phyloP scores from a whole-genome alignment of 2,888 invertebrate genomes.

The Callosobruchus maculatus region DNA sequence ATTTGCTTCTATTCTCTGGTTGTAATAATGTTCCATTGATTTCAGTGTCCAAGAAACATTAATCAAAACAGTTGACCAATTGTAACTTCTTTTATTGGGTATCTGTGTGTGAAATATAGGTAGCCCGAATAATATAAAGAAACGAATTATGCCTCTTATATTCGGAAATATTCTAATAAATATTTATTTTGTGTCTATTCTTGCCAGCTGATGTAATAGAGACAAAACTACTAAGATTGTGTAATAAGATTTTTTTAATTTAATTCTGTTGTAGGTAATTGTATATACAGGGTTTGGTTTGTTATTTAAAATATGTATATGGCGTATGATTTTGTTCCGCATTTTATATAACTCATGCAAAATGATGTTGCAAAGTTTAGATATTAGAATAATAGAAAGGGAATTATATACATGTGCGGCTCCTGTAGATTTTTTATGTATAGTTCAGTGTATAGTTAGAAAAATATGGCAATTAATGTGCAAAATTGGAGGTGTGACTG shows the following conservation, averaged over 20 bases:
- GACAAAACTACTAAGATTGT: not conserved
- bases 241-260: not conserved
- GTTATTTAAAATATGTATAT: not conserved
- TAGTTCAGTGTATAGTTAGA: not conserved
- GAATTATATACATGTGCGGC: not conserved
- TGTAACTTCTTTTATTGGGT: not conserved
- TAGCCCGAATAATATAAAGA: no score
- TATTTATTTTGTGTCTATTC: not conserved
- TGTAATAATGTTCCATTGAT: not conserved
- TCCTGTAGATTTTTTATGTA: not conserved
- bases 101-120: not conserved
- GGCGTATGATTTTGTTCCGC: not conserved
- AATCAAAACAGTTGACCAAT: not conserved
- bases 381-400: not conserved
- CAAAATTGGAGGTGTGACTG: not conserved
- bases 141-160: not conserved
- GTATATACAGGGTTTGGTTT: conserved; percentile 13
- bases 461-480: not conserved
- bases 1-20: no score
- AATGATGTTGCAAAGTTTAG: not conserved
- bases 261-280: conserved; percentile 19
- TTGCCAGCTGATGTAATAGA: not conserved
- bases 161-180: not conserved
- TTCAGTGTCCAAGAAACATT: not conserved
- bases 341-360: not conserved